Base-by-base conservation (phyloP, 2,113 vertebrate species). In the Hiodon tergisus region DNA sequence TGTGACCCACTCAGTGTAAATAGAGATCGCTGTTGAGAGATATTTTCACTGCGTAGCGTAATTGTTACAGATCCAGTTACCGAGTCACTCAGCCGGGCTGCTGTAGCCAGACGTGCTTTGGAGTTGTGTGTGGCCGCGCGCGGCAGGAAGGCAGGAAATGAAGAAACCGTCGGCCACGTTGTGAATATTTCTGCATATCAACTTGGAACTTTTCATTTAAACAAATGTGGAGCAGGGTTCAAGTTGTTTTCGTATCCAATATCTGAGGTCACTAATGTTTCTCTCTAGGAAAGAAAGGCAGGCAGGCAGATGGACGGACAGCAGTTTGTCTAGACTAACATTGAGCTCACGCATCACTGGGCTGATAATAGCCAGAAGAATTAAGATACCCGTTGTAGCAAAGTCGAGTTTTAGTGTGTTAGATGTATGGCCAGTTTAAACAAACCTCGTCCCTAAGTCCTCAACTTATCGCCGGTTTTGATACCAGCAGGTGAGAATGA, bases 171-270 rank as follows among this genome's bases (percentile, higher is more conserved):
- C 77, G 81, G 81, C 83, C 66, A 77, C 82, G 83, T 83, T 73
- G 67, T 85, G 84, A 84, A 86, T 87, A 83, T 87, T 88, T 88
- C 81, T 86, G 81, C 80, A 72, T 71, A 85, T 87, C 86, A 87
- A 85, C 79, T 84, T 84, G 78, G 85, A 88, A 85, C 83, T 75
- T 84, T 86, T 82, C 78, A 80, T 87, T 89, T 87, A 87, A 87
- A 87, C 83, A 86, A 84, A 80, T 78, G 50, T 80, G 74, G 84
- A 82, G 74, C 77, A 9, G 79, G 78, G 85, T 88, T 88, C 84
- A 86, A 82, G 76, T 81, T 71, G 78, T 80, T 78, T 83, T 85
- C 69, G 68, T 62, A 11, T 16, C 16, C 13, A 62, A 54, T 65
- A 16, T 63, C 9, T 65, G 69, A 63, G 61, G 60, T 66, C 69